Evolutionary conservation across 2,888 invertebrate species (phyloP).

Genomic region (Nysson spinosus): DNA sequence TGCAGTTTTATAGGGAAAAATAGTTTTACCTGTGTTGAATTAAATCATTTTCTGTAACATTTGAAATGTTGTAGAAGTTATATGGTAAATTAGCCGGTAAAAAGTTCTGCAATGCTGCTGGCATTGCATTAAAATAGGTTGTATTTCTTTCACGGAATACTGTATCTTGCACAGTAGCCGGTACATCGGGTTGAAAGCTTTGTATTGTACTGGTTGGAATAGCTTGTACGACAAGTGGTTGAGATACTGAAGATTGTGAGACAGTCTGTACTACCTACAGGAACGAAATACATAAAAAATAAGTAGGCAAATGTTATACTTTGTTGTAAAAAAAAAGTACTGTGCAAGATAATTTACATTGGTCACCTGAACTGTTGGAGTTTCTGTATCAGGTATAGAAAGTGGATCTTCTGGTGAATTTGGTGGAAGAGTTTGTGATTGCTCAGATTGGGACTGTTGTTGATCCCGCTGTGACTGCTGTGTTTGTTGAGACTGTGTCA

Average conservation of each 20-base stretch:
- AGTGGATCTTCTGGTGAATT: constrained; percentile 40
- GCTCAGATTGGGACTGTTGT: constrained; percentile 47
- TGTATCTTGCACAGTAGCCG: constrained; percentile 56
- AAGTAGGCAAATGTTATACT: too few species aligned
- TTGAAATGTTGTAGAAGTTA: constrained; percentile 74
- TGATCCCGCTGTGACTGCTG: constrained; percentile 55
- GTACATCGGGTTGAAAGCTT: constrained; percentile 65
- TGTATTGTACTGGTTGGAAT: constrained; percentile 67
- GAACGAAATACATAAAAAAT: neutral
- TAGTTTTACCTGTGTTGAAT: constrained; percentile 64
- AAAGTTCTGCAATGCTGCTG: constrained; percentile 68
- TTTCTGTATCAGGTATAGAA: constrained; percentile 47
- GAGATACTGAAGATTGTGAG: constrained; percentile 64
- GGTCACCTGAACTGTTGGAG: constrained; percentile 63
- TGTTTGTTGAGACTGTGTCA: constrained; percentile 62
- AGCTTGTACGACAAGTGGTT: constrained; percentile 72
- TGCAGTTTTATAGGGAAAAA: constrained; percentile 13
- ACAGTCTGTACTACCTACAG: constrained; percentile 70
- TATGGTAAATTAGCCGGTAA: constrained; percentile 72
- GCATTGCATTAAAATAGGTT: constrained; percentile 69
- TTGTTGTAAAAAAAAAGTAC: neutral
- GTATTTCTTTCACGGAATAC: constrained; percentile 68
- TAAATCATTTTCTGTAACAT: constrained; percentile 68
- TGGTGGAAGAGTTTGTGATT: constrained; percentile 32
- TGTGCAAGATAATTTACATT: too few species aligned